These are phyloP conservation scores for Leptarthrus brevirostris DNA, from an alignment of 2,888 invertebrate genomes.

Conservation along the genomic window DNA sequence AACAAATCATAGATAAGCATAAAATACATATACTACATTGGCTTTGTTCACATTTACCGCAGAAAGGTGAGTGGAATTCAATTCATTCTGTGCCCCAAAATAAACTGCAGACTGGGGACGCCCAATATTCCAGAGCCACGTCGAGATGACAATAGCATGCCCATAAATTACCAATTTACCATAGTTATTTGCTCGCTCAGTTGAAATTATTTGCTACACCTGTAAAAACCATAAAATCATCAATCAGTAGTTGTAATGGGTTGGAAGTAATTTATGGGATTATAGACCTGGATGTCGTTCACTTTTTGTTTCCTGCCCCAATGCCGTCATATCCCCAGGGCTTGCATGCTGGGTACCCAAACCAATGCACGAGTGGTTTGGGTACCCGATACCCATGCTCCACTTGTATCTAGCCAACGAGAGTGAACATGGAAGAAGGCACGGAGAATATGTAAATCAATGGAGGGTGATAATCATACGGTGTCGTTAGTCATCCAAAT, in stretches of 20 bases:
- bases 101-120: constrained; percentile 6
- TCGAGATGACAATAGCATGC: constrained; percentile 53
- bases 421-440: constrained; percentile 18
- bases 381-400: background rate
- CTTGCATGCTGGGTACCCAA: background rate
- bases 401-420: background rate
- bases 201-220: constrained; percentile 56
- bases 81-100: constrained; percentile 31
- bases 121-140: background rate
- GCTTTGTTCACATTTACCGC: background rate
- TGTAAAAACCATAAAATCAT: constrained; percentile 59
- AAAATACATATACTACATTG: background rate
- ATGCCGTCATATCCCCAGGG: constrained; percentile 17
- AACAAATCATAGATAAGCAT: no score
- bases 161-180: constrained; percentile 55
- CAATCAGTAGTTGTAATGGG: constrained; percentile 58
- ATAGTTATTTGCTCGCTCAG: constrained; percentile 54
- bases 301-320: constrained; percentile 41
- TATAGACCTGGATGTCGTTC: constrained; percentile 54
- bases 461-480: constrained; percentile 51
- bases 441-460: constrained; percentile 44
- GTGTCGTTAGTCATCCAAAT: constrained; percentile 43
- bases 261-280: constrained; percentile 59
- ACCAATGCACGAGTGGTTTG: background rate
- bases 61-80: constrained; percentile 29